Evolutionary conservation across 2,797 vertebrate species (phyloP).

Genomic region (Sebastes minor): DNA sequence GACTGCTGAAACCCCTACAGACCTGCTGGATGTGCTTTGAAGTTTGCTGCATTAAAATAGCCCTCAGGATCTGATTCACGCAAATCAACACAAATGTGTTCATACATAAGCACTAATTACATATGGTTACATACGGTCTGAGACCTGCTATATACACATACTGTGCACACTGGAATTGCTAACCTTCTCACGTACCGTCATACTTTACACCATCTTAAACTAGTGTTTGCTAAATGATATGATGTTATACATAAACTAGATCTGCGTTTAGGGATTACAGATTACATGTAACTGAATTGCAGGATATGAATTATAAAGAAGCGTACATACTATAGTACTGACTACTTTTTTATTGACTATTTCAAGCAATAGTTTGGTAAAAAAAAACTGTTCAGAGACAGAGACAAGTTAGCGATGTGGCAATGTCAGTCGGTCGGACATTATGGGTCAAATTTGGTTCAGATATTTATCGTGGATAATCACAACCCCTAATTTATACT

Average conservation of each 20-base stretch:
- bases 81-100: conserved; percentile 49
- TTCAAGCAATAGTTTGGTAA: neutral
- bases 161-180: conserved; percentile 15
- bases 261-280: neutral
- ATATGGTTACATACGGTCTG: neutral
- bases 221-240: neutral
- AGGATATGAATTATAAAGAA: neutral
- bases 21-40: conserved; percentile 57
- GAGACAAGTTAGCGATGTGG: neutral
- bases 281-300: neutral
- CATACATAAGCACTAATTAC: conserved; percentile 48
- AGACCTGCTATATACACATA: conserved; percentile 12
- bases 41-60: conserved; percentile 55
- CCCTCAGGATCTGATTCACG: conserved; percentile 49
- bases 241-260: neutral
- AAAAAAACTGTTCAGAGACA: neutral
- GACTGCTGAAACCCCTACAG: conserved; percentile 44
- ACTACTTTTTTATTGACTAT: neutral
- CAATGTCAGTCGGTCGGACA: neutral
- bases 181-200: neutral
- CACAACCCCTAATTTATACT: neutral
- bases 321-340: neutral
- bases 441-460: neutral
- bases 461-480: neutral
- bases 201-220: neutral